Base-by-base conservation (phyloP, 1,140 invertebrate species). In the Acromyrmex heyeri region DNA sequence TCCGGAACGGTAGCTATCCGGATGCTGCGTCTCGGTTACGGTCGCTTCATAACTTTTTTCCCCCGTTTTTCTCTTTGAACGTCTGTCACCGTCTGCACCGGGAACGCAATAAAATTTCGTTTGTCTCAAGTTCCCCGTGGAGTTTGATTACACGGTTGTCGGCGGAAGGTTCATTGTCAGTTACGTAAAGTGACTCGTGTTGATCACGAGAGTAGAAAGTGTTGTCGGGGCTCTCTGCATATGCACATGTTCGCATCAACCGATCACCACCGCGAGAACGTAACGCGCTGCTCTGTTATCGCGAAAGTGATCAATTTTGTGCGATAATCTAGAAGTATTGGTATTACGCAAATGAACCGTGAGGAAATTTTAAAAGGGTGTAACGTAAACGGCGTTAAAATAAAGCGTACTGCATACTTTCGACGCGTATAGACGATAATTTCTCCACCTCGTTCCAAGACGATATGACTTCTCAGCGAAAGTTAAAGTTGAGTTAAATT, bases 81-180 rank as follows among this genome's bases (percentile, higher is more conserved):
- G 21, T 50, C 30, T 24, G 21, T 53, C 55, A n/a, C 55, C 61
- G 62, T 65, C 50, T 24, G 12, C 61, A 16, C 14, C 48, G 61
- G 16, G 48, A 55, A 16, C 44, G 67, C 57, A 27, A 61, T 73
- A 64, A 79, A 61, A 30, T 59, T 27, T 61, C 44, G 8, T 27
- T 69, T 44, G 79, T 50, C 21, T 30, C 30, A 34, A 65, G 34
- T 70, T 87, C 55, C 69, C 18, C 53, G 27, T 83, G 81, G 27
- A 53, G 27, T 38, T 78, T 48, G 44, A 65, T 90, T 87, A 90
- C 73, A 57, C 18, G 67, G 61, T 30, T 70, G 61, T 89, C 61
- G 85, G 70, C 44, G 83, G 79, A 87, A 90, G 88, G 91, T 93
- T 93, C 92, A 93, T 93, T 93, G 91, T 86, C 93, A 93, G 92